Percentiles rank a stretch among this genome's conserved stretches.
Evolutionary conservation across 2,888 invertebrate genomes (phyloP).

Genomic region (Spodoptera exigua): DNA sequence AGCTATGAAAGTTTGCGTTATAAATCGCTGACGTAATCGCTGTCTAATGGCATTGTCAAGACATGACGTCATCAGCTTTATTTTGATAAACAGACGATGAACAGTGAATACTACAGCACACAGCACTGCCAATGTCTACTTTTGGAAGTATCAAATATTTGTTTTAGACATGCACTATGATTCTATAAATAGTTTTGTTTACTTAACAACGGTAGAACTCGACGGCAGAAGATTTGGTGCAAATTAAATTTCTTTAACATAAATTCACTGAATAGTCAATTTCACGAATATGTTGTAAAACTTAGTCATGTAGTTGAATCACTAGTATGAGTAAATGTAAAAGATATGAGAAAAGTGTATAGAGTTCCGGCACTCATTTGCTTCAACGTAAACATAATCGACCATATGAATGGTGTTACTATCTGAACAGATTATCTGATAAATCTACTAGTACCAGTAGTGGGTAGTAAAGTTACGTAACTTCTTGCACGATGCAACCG

Average conservation of each 20-base stretch:
- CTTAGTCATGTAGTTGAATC: constrained; percentile 3
- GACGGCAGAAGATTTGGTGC: constrained; percentile 40
- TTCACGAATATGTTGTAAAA: neutral
- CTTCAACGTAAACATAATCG: constrained; percentile 6
- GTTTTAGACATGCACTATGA: constrained; percentile 45
- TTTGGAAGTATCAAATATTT: constrained; percentile 47
- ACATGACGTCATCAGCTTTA: constrained; percentile 56
- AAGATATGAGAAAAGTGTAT: neutral
- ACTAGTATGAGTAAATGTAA: neutral
- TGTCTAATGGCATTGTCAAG: constrained; percentile 55
- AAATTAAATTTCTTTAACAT: constrained; percentile 7
- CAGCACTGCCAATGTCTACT: constrained; percentile 36
- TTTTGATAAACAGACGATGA: constrained; percentile 48
- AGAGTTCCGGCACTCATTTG: neutral
- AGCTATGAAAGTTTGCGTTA: constrained; percentile 57
- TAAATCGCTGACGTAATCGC: constrained; percentile 64
- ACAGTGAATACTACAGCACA: constrained; percentile 43
- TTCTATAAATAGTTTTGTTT: constrained; percentile 20
- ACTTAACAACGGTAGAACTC: constrained; percentile 18
- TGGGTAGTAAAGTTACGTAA: constrained; percentile 33
- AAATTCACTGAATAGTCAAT: constrained; percentile 15
- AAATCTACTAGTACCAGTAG: constrained; percentile 7
- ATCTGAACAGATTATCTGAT: constrained; percentile 41
- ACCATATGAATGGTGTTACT: constrained; percentile 21
- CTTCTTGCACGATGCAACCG: constrained; percentile 41